Evolutionary conservation across 2,113 vertebrate genomes (phyloP), one percentile per base, ranked within the genome.

Genomic region (Fukomys damarensis): DNA sequence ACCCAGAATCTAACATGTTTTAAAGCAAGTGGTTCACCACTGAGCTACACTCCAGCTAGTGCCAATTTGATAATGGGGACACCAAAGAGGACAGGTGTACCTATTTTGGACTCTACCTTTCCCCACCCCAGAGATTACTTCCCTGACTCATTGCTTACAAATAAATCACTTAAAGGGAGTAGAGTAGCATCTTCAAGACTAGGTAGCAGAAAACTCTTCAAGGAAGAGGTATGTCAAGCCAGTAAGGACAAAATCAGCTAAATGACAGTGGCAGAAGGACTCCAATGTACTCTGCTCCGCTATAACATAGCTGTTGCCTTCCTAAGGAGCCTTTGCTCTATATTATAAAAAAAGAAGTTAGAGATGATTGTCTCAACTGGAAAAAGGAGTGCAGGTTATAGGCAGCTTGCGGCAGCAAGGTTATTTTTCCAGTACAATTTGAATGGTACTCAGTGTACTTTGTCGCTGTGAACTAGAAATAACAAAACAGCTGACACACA

Each of bases 401-500:
- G 54, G 94, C 68, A 63, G 26, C 24, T 9, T 87, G 11, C 28
- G 93, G 38, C 41, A 92, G 49, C 89, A 79, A 81, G 19, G 52
- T 61, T 94, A 52, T 58, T 92, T 41, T 88, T 88, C 70, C 70
- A 49, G 28, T 49, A 77, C 30, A 52, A 12, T 52, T 46, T 49
- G 46, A 87, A 84, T 4, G 56, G 49, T 4, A 72, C 46, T 72
- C 49, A 83, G 41, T 76, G 14, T 76, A 49, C 63, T 91, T 77
- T 91, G 41, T 83, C 80, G 61, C 1, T 68, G 41, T 91, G 65
- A 95, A 91, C 26, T 43, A 82, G n/a, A 95, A 84, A 87, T 38
- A 88, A 88, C 66, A 95, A 89, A 97, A 89, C 16, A 61, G 77
- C 66, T 43, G 56, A 79, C 20, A 77, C 26, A 92, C n/a, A 49